Conservation (phyloP, 2,797 vertebrate genomes). For the Numenius phaeopus region DNA sequence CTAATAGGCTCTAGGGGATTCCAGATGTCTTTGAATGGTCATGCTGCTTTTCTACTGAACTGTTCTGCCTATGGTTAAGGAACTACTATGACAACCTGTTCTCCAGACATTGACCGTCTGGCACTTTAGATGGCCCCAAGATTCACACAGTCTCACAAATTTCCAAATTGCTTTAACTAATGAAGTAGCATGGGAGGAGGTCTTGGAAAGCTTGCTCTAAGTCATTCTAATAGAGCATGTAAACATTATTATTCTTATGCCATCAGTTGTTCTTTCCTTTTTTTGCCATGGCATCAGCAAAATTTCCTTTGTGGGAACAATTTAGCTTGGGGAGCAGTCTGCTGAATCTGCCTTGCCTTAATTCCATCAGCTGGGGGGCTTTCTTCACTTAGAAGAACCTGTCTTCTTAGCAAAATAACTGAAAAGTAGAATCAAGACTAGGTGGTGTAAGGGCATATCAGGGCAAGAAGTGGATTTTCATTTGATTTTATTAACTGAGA, state of each 20-base stretch:
- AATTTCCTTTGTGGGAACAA: neutral
- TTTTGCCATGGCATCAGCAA: neutral
- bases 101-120: constrained; percentile 13
- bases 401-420: neutral
- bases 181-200: neutral
- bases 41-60: constrained; percentile 39
- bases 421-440: neutral
- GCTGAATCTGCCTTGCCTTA: neutral
- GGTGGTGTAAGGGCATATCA: neutral
- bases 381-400: neutral
- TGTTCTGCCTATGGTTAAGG: neutral
- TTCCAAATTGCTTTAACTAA: neutral
- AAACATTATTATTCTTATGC: neutral
- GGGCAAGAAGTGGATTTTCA: neutral
- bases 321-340: neutral
- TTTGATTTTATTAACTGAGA: neutral
- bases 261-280: neutral
- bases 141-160: neutral
- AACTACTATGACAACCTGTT: constrained; percentile 2
- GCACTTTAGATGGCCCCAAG: neutral
- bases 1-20: neutral
- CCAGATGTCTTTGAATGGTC: constrained; percentile 20
- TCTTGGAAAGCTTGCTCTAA: neutral
- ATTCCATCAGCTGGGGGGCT: neutral
- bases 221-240: neutral